Conservation (phyloP, 1,140 invertebrate species). For the Chymomyza costata region DNA sequence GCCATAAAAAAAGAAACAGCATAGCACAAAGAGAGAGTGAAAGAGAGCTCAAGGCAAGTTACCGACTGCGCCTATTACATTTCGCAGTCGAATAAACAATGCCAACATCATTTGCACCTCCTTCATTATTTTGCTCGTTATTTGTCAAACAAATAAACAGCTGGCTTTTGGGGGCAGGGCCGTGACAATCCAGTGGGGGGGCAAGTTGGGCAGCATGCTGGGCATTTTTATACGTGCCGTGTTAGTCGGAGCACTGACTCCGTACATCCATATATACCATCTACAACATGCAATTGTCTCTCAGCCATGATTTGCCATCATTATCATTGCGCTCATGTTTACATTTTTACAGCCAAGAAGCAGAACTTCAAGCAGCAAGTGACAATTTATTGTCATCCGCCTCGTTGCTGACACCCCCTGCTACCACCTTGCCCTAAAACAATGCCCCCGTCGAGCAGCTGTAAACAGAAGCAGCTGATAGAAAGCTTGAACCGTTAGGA, state of each 20-base stretch:
- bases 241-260: too few relatives aligned
- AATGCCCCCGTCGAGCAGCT: too few relatives aligned
- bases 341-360: constrained; percentile 43
- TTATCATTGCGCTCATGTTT: constrained; percentile 67
- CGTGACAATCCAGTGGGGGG: not conserved
- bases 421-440: too few relatives aligned
- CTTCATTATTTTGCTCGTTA: constrained; percentile 68
- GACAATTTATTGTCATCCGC: constrained; percentile 70
- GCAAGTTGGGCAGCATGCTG: constrained; percentile 2
- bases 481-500: too few relatives aligned
- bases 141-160: constrained; percentile 71
- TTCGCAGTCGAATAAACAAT: constrained; percentile 72
- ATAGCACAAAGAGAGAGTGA: constrained; percentile 6
- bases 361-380: constrained; percentile 24
- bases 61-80: constrained; percentile 72
- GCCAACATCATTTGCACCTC: constrained; percentile 71
- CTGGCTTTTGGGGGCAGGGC: constrained; percentile 25
- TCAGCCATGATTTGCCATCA: constrained; percentile 69
- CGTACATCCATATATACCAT: too few relatives aligned
- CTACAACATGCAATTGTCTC: constrained; percentile 68
- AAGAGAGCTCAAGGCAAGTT: too few relatives aligned
- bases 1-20: constrained; percentile 49
- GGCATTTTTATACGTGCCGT: not conserved
- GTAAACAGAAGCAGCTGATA: too few relatives aligned
- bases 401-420: too few relatives aligned